Evolutionary conservation across 2,797 vertebrate species (phyloP), one percentile per base, ranked within the genome.

Genomic region (Siniperca obscura): DNA sequence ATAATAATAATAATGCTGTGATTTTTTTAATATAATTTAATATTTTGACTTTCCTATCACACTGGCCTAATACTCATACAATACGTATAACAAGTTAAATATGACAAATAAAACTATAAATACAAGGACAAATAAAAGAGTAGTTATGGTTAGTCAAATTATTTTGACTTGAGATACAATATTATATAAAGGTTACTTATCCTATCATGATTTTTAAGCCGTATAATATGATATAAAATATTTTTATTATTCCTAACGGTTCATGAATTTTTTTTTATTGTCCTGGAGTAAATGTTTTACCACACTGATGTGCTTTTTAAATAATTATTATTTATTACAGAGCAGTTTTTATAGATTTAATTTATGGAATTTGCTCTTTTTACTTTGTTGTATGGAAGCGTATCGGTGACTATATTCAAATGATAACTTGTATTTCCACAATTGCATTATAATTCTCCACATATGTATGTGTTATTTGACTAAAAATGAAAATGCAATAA

Each of bases 211-310:
- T 25, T 38, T 65, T 34, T 22, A 66, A 48, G 4, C 11, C 1
- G 0, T 40, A 22, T 30, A 25, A 25, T 30, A 30, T 25, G 1
- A 59, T 53, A 2, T 34, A 1, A 5, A 57, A 3, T n/a, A 6
- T 59, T 60, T 66, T 27, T 19, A 25, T 72, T 67, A 59, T 59
- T 80, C 34, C n/a, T 42, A 34, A 59, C 25, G 4, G 57, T 71
- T 78, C 7, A 16, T 48, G 11, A 27, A 10, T 30, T 14, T 70
- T 57, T 30, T 30, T 27, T 62, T n/a, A 52, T 48, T 70, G 36
- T 74, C 36, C 56, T 55, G 38, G 27, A 53, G 36, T 55, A 14
- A 74, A 44, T 55, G 27, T 80, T 61, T 42, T 53, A 53, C 59
- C n/a, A 48, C 34, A 56, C 55, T 34, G 53, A 48, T 36, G 19